Percentiles rank a stretch among this genome's conserved stretches.
Evolutionary conservation across 1,140 invertebrate genomes (phyloP).

Genomic region (Anoplolepis gracilipes): DNA sequence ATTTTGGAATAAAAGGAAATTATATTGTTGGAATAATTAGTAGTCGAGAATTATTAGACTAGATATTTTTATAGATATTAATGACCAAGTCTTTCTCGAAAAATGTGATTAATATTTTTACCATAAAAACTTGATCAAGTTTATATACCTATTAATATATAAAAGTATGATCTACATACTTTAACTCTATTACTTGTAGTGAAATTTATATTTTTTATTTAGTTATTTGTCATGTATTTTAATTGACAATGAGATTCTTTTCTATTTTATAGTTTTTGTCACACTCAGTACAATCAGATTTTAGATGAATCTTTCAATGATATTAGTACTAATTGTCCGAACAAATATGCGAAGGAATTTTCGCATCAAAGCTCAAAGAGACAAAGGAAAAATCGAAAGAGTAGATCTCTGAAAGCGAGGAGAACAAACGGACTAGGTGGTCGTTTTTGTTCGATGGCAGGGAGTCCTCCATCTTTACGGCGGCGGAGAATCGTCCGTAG

Average conservation of each 20-base stretch:
- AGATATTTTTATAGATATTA: too few species aligned
- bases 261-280: neutral
- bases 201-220: neutral
- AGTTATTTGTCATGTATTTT: neutral
- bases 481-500: constrained; percentile 23
- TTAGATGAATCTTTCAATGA: neutral
- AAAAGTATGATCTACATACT: too few species aligned
- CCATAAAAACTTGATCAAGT: too few species aligned
- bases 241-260: neutral
- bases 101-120: too few species aligned
- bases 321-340: constrained; percentile 6
- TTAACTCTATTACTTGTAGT: neutral
- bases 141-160: too few species aligned
- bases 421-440: neutral
- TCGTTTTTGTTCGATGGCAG: constrained; percentile 4
- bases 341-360: constrained; percentile 13
- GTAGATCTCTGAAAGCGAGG: neutral
- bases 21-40: neutral
- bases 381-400: neutral
- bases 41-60: too few species aligned
- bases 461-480: constrained; percentile 36
- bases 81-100: too few species aligned
- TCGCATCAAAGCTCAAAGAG: neutral
- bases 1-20: neutral
- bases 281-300: neutral